phyloP scores from a whole-genome alignment of 2,888 invertebrate species.

The Limnephilus rhombicus region DNA sequence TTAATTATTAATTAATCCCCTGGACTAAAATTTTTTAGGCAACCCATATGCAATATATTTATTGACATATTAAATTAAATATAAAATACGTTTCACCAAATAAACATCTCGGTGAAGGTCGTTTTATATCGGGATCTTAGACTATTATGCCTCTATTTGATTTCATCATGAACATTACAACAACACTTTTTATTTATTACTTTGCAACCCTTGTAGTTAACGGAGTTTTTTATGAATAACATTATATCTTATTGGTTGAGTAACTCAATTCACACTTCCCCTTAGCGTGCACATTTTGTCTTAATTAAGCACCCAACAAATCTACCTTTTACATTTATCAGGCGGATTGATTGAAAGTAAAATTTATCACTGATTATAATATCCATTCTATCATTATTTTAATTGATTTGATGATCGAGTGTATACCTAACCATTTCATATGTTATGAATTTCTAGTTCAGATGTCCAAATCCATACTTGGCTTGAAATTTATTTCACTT shows the following conservation, averaged over 20 bases:
- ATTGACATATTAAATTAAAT: too few species aligned
- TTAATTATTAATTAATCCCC: too few species aligned
- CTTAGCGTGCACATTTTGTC: background rate
- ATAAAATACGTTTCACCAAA: too few species aligned
- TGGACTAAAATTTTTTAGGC: too few species aligned
- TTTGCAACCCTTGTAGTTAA: background rate
- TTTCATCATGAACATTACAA: background rate
- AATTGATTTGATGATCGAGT: background rate
- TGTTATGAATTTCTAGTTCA: too few species aligned
- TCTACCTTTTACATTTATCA: background rate
- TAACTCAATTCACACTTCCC: background rate
- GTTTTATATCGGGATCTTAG: too few species aligned
- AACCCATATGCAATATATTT: too few species aligned
- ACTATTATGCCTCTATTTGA: background rate
- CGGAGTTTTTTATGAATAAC: background rate
- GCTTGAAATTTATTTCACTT: background rate
- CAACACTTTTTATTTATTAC: background rate
- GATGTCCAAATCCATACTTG: background rate
- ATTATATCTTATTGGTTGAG: background rate
- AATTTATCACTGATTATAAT: background rate
- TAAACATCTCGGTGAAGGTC: too few species aligned
- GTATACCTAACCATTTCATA: background rate
- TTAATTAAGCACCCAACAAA: background rate
- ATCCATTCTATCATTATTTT: background rate
- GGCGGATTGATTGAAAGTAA: background rate